phyloP scores from a whole-genome alignment of 2,797 vertebrate genomes.

The Microtus obscurus region DNA sequence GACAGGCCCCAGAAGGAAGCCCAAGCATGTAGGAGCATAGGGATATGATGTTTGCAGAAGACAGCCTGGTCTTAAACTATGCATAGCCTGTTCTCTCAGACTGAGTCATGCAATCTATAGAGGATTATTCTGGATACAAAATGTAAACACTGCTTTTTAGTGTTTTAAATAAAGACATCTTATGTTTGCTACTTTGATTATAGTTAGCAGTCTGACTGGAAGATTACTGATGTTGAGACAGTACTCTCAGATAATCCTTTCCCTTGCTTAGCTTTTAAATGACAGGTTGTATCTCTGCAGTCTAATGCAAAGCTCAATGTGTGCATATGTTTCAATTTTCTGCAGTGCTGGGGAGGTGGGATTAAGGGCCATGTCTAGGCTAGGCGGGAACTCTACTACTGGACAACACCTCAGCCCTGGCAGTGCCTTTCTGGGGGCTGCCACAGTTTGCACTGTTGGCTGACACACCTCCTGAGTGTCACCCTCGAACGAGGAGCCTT shows the following conservation, averaged over 20 bases:
- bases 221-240: neutral
- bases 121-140: constrained; percentile 11
- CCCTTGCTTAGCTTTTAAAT: neutral
- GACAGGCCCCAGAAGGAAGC: neutral
- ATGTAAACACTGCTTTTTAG: neutral
- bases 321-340: neutral
- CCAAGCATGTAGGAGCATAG: neutral
- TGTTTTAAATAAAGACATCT: neutral
- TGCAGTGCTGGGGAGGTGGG: neutral
- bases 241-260: neutral
- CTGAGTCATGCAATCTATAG: neutral
- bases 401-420: neutral
- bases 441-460: neutral
- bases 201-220: neutral
- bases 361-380: neutral
- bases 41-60: neutral
- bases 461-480: neutral
- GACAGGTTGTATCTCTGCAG: neutral
- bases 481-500: neutral
- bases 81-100: neutral
- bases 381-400: neutral
- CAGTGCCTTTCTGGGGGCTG: neutral
- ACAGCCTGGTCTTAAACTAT: neutral
- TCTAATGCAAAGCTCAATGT: neutral
- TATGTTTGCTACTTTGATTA: neutral